Conservation (phyloP, 2,797 vertebrate species). For the Hemitrygon akajei region DNA sequence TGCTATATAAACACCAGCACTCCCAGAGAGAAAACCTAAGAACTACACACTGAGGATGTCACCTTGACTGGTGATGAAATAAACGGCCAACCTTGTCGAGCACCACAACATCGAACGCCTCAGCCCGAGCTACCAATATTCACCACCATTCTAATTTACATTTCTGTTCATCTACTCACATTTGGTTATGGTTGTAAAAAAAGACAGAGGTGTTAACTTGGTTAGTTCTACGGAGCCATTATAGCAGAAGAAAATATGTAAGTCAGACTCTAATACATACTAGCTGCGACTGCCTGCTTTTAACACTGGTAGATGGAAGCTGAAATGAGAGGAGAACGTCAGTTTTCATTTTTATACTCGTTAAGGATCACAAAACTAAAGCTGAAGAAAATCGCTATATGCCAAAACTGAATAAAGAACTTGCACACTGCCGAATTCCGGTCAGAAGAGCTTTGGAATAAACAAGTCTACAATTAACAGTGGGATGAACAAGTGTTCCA, state of each 20-base stretch:
- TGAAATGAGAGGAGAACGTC: not conserved
- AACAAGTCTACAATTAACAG: not conserved
- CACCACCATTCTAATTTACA: too few species aligned
- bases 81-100: too few species aligned
- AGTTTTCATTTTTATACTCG: not conserved
- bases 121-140: too few species aligned
- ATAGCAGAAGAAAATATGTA: not conserved
- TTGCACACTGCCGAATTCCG: too few species aligned
- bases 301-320: not conserved
- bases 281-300: not conserved
- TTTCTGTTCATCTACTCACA: not conserved
- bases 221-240: not conserved
- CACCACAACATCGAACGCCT: too few species aligned
- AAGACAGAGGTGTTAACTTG: not conserved
- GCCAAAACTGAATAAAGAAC: not conserved
- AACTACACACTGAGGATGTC: too few species aligned
- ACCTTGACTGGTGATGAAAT: too few species aligned
- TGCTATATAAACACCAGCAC: too few species aligned
- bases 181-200: not conserved
- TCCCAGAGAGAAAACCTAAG: too few species aligned
- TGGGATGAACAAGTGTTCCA: not conserved
- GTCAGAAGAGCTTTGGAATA: too few species aligned
- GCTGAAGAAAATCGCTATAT: not conserved
- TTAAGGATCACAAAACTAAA: not conserved
- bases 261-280: not conserved